Evolutionary conservation across 2,888 invertebrate species (phyloP), one percentile per base, ranked within the genome.

Genomic region (Cotesia congregata): DNA sequence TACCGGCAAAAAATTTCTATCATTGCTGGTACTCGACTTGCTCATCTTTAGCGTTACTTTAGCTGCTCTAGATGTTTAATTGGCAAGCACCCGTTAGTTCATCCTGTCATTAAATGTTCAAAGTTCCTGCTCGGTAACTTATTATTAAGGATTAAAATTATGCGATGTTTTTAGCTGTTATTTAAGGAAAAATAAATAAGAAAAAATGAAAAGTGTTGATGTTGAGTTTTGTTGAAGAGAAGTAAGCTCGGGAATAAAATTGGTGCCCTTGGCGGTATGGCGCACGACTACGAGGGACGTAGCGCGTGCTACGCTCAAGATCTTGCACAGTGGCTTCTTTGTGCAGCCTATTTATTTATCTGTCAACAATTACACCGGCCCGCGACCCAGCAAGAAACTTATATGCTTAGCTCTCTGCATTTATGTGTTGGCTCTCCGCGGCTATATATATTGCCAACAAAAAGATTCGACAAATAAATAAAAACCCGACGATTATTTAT

Each of bases 271-370:
- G 79, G 81, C 80, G 83, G 30, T 30, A 30, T 30, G 30, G 84
- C 83, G 83, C 82, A 80, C 83, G 83, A 80, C 83, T 82, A 79
- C 78, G 77, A 50, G 50, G 50, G 50, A 73, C 76, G 80, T 76
- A 82, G 82, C 83, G 84, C 84, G 84, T 84, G 84, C 83, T 83
- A 82, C 81, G 80, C 79, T 74, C 79, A 78, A 75, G 75, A 74
- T 68, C 67, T 76, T 73, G 75, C 67, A 88, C 88, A 88, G 85
- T 81, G 85, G 75, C 77, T 76, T 81, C 87, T 85, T 88, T 88
- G 85, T 88, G 79, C 81, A 80, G 81, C 79, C 83, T 85, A 87
- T 87, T 88, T 88, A 88, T 88, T 88, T 88, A 88, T 87, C 86
- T 85, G 86, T 87, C 88, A 86, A 88, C 87, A 87, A 87, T 87